Percentiles rank a stretch among this genome's conserved stretches.
Conservation (phyloP, 2,113 vertebrate genomes). For the Myiagra hebetior region DNA sequence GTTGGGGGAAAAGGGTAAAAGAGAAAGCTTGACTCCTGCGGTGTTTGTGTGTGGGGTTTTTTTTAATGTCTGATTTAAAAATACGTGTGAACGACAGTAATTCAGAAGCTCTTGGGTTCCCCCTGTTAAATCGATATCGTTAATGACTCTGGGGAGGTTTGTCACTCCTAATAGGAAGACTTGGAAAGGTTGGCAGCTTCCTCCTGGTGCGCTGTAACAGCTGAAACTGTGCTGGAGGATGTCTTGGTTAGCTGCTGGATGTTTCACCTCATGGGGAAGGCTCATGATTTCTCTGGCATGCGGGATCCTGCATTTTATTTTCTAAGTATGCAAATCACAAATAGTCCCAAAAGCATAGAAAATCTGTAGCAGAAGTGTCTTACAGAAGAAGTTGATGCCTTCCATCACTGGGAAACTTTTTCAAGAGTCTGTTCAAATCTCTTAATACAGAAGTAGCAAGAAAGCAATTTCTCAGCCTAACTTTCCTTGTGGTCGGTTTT, state of each 20-base stretch:
- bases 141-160: not conserved
- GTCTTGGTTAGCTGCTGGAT: not conserved
- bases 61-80: not conserved
- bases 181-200: not conserved
- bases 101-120: slow-evolving; percentile 1
- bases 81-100: not conserved
- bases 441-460: slow-evolving; percentile 35
- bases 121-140: not conserved
- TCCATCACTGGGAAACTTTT: not conserved
- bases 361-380: not conserved
- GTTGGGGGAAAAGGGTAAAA: not conserved
- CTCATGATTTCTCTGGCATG: not conserved
- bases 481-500: not conserved
- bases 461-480: not conserved
- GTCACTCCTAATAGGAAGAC: not conserved
- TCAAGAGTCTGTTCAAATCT: not conserved
- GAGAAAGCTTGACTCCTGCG: not conserved
- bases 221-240: not conserved
- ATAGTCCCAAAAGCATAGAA: not conserved
- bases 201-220: not conserved
- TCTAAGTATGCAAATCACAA: not conserved
- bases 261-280: not conserved
- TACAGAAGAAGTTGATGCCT: not conserved
- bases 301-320: not conserved
- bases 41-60: not conserved